Percentiles rank a stretch among this genome's conserved stretches.
Conservation (phyloP, 1,140 invertebrate genomes). For the Bombus impatiens region DNA sequence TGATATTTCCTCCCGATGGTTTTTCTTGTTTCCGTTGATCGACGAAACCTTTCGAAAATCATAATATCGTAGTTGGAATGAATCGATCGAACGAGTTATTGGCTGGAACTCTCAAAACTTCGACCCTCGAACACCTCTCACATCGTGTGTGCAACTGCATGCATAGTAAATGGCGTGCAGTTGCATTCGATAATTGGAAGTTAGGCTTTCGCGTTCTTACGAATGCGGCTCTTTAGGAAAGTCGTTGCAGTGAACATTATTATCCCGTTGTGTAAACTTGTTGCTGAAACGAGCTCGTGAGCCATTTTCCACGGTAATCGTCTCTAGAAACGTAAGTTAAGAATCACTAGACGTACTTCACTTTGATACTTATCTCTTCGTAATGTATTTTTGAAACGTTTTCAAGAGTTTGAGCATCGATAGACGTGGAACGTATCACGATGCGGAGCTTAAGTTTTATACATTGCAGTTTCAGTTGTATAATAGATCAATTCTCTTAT, state of each 20-base stretch:
- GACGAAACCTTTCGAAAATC: background rate
- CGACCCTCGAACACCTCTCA: background rate
- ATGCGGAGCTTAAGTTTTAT: background rate
- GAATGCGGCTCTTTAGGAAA: constrained; percentile 29
- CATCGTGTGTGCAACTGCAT: constrained; percentile 5
- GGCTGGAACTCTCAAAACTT: constrained; percentile 21
- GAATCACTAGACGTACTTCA: background rate
- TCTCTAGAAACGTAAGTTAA: constrained; percentile 34
- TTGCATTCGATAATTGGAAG: constrained; percentile 50
- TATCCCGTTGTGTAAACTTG: constrained; percentile 35
- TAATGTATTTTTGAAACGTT: background rate
- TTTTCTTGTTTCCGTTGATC: rapidly evolving
- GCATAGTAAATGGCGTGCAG: constrained; percentile 43
- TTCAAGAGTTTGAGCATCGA: background rate
- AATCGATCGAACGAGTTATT: background rate
- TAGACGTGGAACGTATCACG: background rate
- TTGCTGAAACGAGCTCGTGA: constrained; percentile 23
- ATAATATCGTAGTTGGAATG: background rate
- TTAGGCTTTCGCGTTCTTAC: constrained; percentile 31
- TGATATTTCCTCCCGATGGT: too few relatives aligned
- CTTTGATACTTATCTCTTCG: background rate
- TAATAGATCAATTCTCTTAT: constrained; percentile 53
- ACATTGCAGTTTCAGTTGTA: background rate
- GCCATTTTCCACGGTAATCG: constrained; percentile 26
- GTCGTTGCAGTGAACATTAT: constrained; percentile 37